These are phyloP conservation scores for Oxygymnocypris stewartii DNA, from an alignment of 2,113 vertebrate genomes.

Conservation along the genomic window DNA sequence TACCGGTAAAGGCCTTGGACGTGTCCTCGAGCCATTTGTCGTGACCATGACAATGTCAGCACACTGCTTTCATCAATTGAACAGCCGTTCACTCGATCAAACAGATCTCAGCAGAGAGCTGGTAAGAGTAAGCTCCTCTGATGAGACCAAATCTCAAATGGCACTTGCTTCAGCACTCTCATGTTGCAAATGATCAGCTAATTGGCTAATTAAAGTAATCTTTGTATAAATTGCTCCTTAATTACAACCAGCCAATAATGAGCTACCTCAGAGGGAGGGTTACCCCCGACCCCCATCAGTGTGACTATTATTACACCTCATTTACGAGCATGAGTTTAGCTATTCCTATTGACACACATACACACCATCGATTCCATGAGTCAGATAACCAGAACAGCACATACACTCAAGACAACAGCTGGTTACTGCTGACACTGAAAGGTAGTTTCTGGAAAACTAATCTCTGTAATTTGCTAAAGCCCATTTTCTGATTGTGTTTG, in stretches of 20 bases:
- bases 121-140: slow-evolving; percentile 26
- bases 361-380: neutral
- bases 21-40: slow-evolving; percentile 3
- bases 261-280: slow-evolving; percentile 38
- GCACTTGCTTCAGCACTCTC: slow-evolving; percentile 36
- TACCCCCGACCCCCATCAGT: slow-evolving; percentile 38
- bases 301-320: slow-evolving; percentile 52
- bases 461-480: slow-evolving; percentile 42
- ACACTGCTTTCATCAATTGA: neutral
- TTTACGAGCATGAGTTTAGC: slow-evolving; percentile 17
- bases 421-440: slow-evolving; percentile 37
- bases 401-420: slow-evolving; percentile 35
- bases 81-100: slow-evolving; percentile 30
- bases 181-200: slow-evolving; percentile 54
- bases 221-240: slow-evolving; percentile 61
- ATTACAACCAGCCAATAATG: slow-evolving; percentile 58
- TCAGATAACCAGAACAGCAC: neutral
- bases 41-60: neutral
- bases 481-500: slow-evolving; percentile 43
- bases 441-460: slow-evolving; percentile 17
- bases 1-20: neutral
- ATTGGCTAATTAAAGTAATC: slow-evolving; percentile 61
- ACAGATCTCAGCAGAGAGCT: slow-evolving; percentile 10
- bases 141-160: slow-evolving; percentile 38
- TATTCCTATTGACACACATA: neutral